Percentiles rank a stretch among this genome's conserved stretches.
phyloP scores from a whole-genome alignment of 1,140 invertebrate genomes.

The Druon quercuslanigerum region DNA sequence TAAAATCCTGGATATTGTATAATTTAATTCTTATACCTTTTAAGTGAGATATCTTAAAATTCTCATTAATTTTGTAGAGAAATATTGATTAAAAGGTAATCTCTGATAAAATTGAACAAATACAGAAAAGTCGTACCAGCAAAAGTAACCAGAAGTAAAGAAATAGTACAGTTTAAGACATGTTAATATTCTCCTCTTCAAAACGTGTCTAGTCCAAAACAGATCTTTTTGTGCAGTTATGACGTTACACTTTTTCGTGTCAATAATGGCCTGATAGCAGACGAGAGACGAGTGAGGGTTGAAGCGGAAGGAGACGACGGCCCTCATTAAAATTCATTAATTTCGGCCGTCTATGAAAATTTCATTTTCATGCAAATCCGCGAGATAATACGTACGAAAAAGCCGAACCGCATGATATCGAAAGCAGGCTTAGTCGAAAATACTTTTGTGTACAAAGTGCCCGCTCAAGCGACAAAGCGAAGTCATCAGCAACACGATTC shows the following conservation, averaged over 20 bases:
- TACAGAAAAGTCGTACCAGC: too few species aligned
- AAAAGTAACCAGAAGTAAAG: too few species aligned
- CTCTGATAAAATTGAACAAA: too few species aligned
- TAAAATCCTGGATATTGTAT: too few species aligned
- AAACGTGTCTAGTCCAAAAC: neutral
- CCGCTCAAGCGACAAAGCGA: slow-evolving; percentile 18
- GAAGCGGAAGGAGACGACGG: slow-evolving; percentile 49
- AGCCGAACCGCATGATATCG: slow-evolving; percentile 39
- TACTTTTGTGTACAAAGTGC: slow-evolving; percentile 30
- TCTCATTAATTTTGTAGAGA: too few species aligned
- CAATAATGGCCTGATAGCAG: slow-evolving; percentile 52
- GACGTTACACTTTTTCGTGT: slow-evolving; percentile 55
- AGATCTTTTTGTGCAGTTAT: slow-evolving; percentile 49
- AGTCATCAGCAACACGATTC: slow-evolving; percentile 21
- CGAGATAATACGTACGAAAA: slow-evolving; percentile 63
- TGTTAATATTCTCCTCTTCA: too few species aligned
- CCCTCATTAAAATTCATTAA: slow-evolving; percentile 75
- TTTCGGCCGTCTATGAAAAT: slow-evolving; percentile 70
- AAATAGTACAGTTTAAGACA: too few species aligned
- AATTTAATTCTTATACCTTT: too few species aligned
- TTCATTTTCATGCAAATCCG: slow-evolving; percentile 74
- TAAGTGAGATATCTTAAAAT: too few species aligned
- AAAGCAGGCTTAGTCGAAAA: slow-evolving; percentile 35
- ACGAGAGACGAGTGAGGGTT: slow-evolving; percentile 42
- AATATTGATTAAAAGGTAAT: too few species aligned